Evolutionary conservation across 2,113 vertebrate genomes (phyloP).

Genomic region (Steatornis caripensis): DNA sequence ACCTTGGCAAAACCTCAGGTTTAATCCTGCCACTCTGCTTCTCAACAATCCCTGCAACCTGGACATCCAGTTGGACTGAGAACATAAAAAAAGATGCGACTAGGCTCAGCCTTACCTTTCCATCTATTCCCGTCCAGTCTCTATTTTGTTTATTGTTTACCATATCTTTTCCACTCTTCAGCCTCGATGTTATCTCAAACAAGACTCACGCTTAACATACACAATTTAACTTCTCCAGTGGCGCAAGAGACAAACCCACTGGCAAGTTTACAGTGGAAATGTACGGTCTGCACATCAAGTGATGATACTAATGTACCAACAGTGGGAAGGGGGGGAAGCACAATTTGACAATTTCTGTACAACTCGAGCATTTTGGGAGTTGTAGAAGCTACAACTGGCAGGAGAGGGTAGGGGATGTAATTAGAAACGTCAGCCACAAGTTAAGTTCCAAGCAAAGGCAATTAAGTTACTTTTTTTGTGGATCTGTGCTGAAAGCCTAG

Average conservation of each 20-base stretch:
- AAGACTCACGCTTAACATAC: slow-evolving; percentile 15
- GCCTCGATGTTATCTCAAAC: slow-evolving; percentile 42
- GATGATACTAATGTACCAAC: neutral
- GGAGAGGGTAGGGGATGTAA: neutral
- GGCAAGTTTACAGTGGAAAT: neutral
- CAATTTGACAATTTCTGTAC: neutral
- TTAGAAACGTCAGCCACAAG: neutral
- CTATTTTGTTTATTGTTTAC: slow-evolving; percentile 59
- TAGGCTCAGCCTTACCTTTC: slow-evolving; percentile 54
- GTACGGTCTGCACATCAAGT: neutral
- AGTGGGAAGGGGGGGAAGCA: neutral
- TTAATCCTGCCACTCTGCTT: slow-evolving; percentile 16
- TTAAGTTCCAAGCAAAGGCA: neutral
- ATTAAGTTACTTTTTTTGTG: slow-evolving; percentile 11
- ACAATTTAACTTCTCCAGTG: neutral
- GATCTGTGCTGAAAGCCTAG: neutral
- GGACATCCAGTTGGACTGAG: neutral
- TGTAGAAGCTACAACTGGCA: neutral
- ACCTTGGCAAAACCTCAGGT: slow-evolving; percentile 21
- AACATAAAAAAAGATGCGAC: neutral
- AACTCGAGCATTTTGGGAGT: neutral
- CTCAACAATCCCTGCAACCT: neutral
- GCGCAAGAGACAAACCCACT: neutral
- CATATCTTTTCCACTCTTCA: slow-evolving; percentile 52
- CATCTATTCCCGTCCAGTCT: slow-evolving; percentile 37